Evolutionary conservation across 2,797 vertebrate species (phyloP).

Genomic region (Notoglanidium macrostoma): DNA sequence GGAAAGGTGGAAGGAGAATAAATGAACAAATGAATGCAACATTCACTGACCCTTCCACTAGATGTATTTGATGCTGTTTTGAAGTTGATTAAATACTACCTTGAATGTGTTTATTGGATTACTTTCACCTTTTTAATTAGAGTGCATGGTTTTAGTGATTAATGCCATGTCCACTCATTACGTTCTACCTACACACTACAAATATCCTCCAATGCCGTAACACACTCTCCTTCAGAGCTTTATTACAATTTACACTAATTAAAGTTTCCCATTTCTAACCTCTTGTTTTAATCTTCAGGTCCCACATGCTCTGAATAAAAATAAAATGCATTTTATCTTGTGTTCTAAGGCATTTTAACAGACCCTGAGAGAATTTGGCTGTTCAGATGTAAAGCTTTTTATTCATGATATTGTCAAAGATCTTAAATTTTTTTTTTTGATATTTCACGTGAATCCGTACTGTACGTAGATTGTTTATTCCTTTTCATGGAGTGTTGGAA

Average conservation of each 20-base stretch:
- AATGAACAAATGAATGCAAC: neutral
- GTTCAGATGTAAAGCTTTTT: slow-evolving; percentile 19
- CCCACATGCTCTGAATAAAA: slow-evolving; percentile 39
- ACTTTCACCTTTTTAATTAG: slow-evolving; percentile 20
- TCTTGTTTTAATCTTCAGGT: slow-evolving; percentile 41
- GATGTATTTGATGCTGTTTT: slow-evolving; percentile 1
- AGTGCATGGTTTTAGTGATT: slow-evolving; percentile 33
- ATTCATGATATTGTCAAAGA: slow-evolving; percentile 6
- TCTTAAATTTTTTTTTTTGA: neutral
- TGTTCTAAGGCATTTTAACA: slow-evolving; percentile 13
- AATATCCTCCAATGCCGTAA: slow-evolving; percentile 6
- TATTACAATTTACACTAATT: slow-evolving; percentile 44
- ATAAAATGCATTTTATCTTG: slow-evolving; percentile 16
- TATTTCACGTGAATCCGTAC: neutral
- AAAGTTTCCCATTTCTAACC: slow-evolving; percentile 45
- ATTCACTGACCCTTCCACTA: neutral
- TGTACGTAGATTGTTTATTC: neutral
- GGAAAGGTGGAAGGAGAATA: neutral
- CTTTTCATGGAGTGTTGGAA: slow-evolving; percentile 1
- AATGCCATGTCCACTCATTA: slow-evolving; percentile 29
- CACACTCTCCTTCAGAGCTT: slow-evolving; percentile 32
- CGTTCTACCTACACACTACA: slow-evolving; percentile 16
- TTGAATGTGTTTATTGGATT: slow-evolving; percentile 22
- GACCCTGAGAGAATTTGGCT: slow-evolving; percentile 16
- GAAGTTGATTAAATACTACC: slow-evolving; percentile 18